Evolutionary conservation across 2,797 vertebrate species (phyloP).

Genomic region (Tragelaphus oryx): DNA sequence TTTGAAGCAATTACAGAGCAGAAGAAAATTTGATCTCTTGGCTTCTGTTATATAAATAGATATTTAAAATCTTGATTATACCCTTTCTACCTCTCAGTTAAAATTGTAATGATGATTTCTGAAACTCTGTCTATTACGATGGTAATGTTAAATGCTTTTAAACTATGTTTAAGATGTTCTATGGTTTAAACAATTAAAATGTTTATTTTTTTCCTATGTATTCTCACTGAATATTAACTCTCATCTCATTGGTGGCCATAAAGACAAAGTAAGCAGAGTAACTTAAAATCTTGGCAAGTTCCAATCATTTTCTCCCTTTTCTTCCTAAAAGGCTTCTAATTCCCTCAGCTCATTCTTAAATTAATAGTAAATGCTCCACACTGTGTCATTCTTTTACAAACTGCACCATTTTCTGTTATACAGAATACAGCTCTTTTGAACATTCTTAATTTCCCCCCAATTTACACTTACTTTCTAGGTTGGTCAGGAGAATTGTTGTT

Average conservation of each 20-base stretch:
- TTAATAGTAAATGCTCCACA: not conserved
- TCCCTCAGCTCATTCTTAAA: not conserved
- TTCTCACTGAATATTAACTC: not conserved
- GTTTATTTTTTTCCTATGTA: not conserved
- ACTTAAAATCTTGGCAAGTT: not conserved
- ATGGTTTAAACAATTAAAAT: not conserved
- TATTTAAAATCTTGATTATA: conserved; percentile 36
- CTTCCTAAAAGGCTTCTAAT: not conserved
- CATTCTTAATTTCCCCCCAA: not conserved
- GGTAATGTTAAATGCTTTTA: not conserved
- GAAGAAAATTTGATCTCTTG: conserved; percentile 17
- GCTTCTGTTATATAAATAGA: conserved; percentile 4
- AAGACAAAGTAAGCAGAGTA: not conserved
- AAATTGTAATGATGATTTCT: conserved; percentile 34
- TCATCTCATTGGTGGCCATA: not conserved
- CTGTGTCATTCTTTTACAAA: not conserved
- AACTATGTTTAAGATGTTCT: not conserved
- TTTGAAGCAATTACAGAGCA: not conserved
- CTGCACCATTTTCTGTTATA: not conserved
- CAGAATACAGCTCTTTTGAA: not conserved
- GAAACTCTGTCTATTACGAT: not conserved
- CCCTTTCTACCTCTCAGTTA: not conserved
- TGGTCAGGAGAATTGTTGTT: not conserved
- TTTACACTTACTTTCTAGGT: not conserved
- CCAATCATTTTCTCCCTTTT: not conserved